Evolutionary conservation across 2,113 vertebrate species (phyloP).

Genomic region (Atractosteus spatula): DNA sequence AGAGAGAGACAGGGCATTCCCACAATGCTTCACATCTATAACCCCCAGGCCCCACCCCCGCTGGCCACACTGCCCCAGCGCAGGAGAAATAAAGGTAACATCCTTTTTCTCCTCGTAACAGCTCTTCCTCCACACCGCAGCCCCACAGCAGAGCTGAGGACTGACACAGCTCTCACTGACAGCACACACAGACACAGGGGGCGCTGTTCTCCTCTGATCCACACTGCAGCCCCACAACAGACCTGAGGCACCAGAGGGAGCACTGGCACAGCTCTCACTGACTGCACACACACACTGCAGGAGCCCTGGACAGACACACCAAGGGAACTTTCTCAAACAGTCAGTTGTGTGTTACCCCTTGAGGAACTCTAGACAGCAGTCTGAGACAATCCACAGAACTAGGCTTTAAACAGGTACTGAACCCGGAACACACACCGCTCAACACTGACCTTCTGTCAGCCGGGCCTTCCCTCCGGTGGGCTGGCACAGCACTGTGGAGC

Average conservation of each 20-base stretch:
- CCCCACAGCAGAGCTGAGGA: constrained; percentile 17
- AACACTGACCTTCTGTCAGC: constrained; percentile 63
- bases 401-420: too few species aligned
- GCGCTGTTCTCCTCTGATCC: too few species aligned
- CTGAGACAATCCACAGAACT: not conserved
- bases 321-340: not conserved
- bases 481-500: constrained; percentile 66
- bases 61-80: not conserved
- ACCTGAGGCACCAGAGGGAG: too few species aligned
- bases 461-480: constrained; percentile 69
- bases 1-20: not conserved
- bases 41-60: too few species aligned
- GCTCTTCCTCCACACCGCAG: constrained; percentile 21
- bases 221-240: constrained; percentile 20
- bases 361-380: not conserved
- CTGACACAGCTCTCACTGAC: not conserved
- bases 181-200: not conserved
- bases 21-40: too few species aligned
- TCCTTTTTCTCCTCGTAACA: constrained; percentile 10
- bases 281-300: too few species aligned
- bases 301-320: not conserved
- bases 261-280: not conserved
- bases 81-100: constrained; percentile 37
- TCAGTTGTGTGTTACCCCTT: not conserved
- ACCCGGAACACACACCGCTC: not conserved